A percentile compares a stretch with the other conserved stretches of the same genome.
Conservation (phyloP, 2,797 vertebrate genomes). For the Sebastes miniatus region DNA sequence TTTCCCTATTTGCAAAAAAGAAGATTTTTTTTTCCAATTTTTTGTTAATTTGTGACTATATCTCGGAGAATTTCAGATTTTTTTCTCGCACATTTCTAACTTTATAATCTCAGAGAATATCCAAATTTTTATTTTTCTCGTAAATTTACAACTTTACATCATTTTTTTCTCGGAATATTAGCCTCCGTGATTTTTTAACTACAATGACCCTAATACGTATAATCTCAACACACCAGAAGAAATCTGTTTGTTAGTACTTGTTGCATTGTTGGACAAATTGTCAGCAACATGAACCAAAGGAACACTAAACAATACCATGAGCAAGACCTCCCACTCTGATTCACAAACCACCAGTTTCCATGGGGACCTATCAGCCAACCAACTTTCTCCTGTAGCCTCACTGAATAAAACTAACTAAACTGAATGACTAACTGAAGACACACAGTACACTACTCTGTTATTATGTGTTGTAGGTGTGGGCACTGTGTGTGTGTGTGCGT, state of each 20-base stretch:
- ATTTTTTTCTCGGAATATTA: no score
- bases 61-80: no score
- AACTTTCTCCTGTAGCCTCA: not conserved
- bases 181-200: not conserved
- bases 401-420: slow-evolving; percentile 6
- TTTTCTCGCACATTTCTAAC: no score
- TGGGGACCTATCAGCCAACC: slow-evolving; percentile 18
- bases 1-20: no score
- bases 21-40: no score
- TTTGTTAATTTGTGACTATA: no score
- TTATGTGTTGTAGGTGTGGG: not conserved
- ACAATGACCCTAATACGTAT: not conserved
- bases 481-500: not conserved
- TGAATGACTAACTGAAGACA: not conserved
- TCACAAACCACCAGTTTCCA: slow-evolving; percentile 29
- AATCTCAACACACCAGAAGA: not conserved
- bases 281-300: not conserved
- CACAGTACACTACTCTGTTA: not conserved
- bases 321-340: not conserved
- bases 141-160: no score
- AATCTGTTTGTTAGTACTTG: not conserved
- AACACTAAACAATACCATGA: not conserved
- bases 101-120: no score
- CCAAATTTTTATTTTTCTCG: no score
- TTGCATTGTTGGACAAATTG: not conserved